Base-by-base conservation (phyloP, 1,140 invertebrate genomes). In the Drosophila mojavensis region DNA sequence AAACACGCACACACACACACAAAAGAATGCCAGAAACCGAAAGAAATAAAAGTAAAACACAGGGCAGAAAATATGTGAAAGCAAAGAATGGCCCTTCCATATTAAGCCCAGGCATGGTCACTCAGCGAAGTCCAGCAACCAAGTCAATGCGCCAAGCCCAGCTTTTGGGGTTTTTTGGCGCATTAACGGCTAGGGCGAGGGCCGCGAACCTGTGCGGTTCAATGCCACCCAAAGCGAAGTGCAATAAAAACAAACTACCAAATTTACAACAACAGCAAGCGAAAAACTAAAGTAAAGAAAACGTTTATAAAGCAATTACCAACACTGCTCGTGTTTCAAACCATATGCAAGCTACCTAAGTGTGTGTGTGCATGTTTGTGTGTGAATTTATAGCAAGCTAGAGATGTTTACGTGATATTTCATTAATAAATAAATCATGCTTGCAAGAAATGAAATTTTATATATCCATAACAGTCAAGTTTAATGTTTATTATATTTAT, bases 271-370 rank as follows among this genome's bases (percentile, higher is more conserved):
- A 48, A 66, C 50, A 64, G 63, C 64, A 39, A 79, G 33, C 78
- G 20, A 24, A 24, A 24, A 24, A 24, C 20, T 1, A 41, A 82
- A 84, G 68, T 56, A 53, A 62, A 48, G 43, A 66, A 74, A 86
- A 75, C 82, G 75, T 82, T 85, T 86, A 82, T 85, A 81, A 82
- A 88, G 81, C 81, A 78, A 85, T 85, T 85, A 85, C 82, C 79
- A 86, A 79, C 82, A 74, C 79, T 85, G 79, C 75, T 81, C 83
- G 79, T 86, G 71, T 88, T 85, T 79, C 75, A 69, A 73, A 81
- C 58, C 75, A 71, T 86, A 79, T 79, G 50, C 68, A 77, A 62
- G 58, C 55, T 24, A 54, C 43, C 36, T 20, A 30, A 0, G 11
- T 55, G 11, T n/a, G 17, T 36, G 11, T 55, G 43, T 36, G 47